Evolutionary conservation across 2,113 vertebrate genomes (phyloP), one percentile per base, ranked within the genome.

Genomic region (Naja naja): DNA sequence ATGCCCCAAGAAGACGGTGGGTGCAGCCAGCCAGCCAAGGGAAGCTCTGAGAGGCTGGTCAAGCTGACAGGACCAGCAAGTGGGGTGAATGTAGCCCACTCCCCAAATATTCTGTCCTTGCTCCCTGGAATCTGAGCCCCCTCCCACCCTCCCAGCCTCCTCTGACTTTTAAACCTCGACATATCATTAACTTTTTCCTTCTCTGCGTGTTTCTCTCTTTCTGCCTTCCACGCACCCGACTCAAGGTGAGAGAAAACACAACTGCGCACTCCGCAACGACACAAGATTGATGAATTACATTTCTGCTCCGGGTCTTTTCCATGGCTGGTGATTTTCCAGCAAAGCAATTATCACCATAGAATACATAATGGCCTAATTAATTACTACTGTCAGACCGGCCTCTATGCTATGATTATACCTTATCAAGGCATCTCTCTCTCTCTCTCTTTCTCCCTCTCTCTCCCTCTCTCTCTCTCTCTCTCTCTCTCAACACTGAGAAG

Each of bases 291-390:
- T 99, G 98, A 98, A 99, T 99, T 98, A 97, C 95, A 91, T 97
- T 97, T 97, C 97, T 96, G 96, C 94, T 95, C 98, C 92, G 97
- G 97, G 98, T 98, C 98, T 97, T 97, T 98, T 98, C 97, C 98
- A 98, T 98, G 98, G 98, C 98, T 98, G 98, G 99, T 99, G 99
- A 99, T 98, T 99, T 99, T 99, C 98, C 99, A 99, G 98, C 98
- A 98, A 99, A 98, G 99, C 99, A 99, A 99, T 99, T 99, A 99
- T 99, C 99, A 98, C 99, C 98, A 98, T 96, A 97, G 98, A 99
- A 99, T 99, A 98, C 98, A 98, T 99, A 99, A 99, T 99, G 98
- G 98, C 98, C 99, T 99, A 99, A 99, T 99, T 99, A 99, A 99
- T 99, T 99, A 99, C 99, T 98, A 98, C 98, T 99, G 99, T 99